Base-by-base conservation (phyloP, 2,888 invertebrate genomes). In the Drosophila birchii region DNA sequence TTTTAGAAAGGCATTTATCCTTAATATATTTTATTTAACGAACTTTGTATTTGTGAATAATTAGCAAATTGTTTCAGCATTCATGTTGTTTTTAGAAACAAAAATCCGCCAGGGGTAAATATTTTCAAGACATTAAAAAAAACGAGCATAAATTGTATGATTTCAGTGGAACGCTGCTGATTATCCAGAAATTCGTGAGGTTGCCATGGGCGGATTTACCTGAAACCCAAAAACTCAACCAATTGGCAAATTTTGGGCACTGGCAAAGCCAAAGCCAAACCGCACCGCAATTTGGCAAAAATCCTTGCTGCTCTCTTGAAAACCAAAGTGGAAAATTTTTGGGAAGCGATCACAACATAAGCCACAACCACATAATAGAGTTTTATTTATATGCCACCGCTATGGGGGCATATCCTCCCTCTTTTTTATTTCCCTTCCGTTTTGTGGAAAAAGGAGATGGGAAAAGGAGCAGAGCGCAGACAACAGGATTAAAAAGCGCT, bases 401-500 rank as follows among this genome's bases (percentile, higher is more conserved):
- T 29, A 56, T 29, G 62, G 63, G 53, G 53, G 44, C 54, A 26
- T 34, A 47, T 32, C 29, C 60, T n/a, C 12, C 60, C 59, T 20
- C n/a, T 5, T 9, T 20, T 45, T 23, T 41, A 16, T 29, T 29
- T 16, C 18, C 20, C 3, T 54, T 41, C n/a, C 12, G 7, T 14
- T 23, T 41, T 39, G 20, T 39, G 14, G 20, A 51, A 32, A 43
- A 3, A n/a, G 18, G 23, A 23, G 47, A 2, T 26, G 32, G 51
- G 18, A 18, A 29, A 12, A 20, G 43, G 34, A 11, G 38, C 36
- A 36, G 75, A 54, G 75, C 51, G 79, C 88, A 85, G 88, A 85
- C 88, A 88, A 88, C 81, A 78, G 88, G 88, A 85, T 88, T 85
- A 85, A 85, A 85, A 85, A 85, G 88, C 86, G 86, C 86, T 86